phyloP scores from a whole-genome alignment of 2,888 invertebrate species.

The Drosophila mulleri region DNA sequence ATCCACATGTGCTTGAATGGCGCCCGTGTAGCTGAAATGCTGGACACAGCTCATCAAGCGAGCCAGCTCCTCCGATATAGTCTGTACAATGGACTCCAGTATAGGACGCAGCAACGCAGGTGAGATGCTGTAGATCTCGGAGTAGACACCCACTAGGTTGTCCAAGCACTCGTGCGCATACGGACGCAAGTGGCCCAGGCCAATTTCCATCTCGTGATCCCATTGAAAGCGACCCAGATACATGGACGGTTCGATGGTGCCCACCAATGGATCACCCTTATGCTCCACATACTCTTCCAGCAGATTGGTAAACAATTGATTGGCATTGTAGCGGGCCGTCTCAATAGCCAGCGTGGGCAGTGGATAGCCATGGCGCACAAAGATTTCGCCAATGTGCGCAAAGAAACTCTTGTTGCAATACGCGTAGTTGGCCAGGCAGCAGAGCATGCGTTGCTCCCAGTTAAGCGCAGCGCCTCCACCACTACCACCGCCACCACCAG shows the following conservation, averaged over 20 bases:
- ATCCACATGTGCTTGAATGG: conserved; percentile 92
- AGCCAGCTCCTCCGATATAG: conserved; percentile 96
- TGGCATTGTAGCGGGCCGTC: conserved; percentile 88
- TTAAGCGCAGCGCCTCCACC: conserved; percentile 84
- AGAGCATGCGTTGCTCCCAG: conserved; percentile 93
- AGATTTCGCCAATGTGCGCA: conserved; percentile 89
- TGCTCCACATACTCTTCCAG: conserved; percentile 94
- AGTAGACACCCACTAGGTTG: conserved; percentile 88
- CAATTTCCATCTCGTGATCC: conserved; percentile 91
- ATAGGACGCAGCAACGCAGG: conserved; percentile 91
- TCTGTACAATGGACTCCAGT: conserved; percentile 92
- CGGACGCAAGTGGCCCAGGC: conserved; percentile 92
- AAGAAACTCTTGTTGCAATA: conserved; percentile 92
- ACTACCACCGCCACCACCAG: conserved; percentile 66
- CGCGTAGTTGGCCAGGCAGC: conserved; percentile 95
- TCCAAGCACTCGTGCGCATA: conserved; percentile 95
- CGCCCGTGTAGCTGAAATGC: conserved; percentile 89
- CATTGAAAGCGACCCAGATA: conserved; percentile 95
- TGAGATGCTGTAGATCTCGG: conserved; percentile 87
- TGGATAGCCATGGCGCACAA: conserved; percentile 89
- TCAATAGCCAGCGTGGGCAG: conserved; percentile 90
- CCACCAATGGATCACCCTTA: conserved; percentile 96
- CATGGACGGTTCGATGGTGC: conserved; percentile 98
- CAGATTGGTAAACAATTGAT: conserved; percentile 85
- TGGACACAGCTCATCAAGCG: conserved; percentile 93